A percentile compares a stretch with the other conserved stretches of the same genome.
phyloP scores from a whole-genome alignment of 2,797 vertebrate species.

The Sebastiscus tertius region DNA sequence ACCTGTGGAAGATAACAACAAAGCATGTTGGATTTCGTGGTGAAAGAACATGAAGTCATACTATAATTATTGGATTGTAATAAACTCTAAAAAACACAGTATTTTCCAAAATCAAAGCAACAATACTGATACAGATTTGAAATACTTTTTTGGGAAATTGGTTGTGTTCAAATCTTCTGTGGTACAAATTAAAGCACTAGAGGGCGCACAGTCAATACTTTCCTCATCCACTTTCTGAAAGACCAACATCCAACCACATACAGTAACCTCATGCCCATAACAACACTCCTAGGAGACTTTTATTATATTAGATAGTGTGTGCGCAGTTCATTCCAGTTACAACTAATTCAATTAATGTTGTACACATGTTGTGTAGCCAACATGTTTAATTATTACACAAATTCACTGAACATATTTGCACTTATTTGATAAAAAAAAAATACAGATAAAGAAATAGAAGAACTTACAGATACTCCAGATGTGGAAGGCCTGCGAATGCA shows the following conservation, averaged over 20 bases:
- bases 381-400: not conserved
- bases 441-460: not conserved
- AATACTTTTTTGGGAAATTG: not conserved
- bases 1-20: slow-evolving; percentile 78
- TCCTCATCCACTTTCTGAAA: not conserved
- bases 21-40: not conserved
- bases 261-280: not conserved
- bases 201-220: not conserved
- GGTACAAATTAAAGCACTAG: slow-evolving; percentile 26
- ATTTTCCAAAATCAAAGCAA: not conserved
- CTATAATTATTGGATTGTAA: not conserved
- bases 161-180: not conserved
- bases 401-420: not conserved
- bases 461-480: slow-evolving; percentile 98
- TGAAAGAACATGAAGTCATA: not conserved
- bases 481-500: slow-evolving; percentile 95
- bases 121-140: not conserved
- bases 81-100: not conserved
- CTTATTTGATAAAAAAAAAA: not conserved
- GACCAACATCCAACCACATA: slow-evolving; percentile 6
- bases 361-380: not conserved
- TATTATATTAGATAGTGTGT: not conserved
- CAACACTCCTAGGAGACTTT: not conserved
- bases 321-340: not conserved
- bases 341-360: not conserved